Evolutionary conservation across 2,888 invertebrate genomes (phyloP).

Genomic region (Cryptocephalus moraei): DNA sequence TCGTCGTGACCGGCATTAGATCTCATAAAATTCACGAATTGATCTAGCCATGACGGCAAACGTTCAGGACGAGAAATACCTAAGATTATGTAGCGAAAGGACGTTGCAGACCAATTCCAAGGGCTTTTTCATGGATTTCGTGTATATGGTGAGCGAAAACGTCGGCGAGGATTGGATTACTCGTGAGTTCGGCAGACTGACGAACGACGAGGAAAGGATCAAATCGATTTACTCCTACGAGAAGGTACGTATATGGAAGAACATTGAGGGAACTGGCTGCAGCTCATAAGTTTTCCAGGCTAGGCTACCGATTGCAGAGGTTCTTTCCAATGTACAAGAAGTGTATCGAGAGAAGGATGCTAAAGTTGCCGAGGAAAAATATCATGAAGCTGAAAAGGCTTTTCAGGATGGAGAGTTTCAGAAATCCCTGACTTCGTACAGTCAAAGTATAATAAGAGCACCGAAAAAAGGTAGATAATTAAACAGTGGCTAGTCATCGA

Average conservation of each 20-base stretch:
- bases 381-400: slow-evolving; percentile 51
- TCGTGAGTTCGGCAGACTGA: slow-evolving; percentile 47
- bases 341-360: slow-evolving; percentile 58
- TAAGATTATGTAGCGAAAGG: slow-evolving; percentile 58
- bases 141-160: slow-evolving; percentile 45
- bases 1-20: no score
- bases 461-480: slow-evolving; percentile 50
- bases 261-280: neutral
- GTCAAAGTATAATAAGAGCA: slow-evolving; percentile 65
- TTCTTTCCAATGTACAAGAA: slow-evolving; percentile 53
- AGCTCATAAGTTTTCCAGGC: slow-evolving; percentile 8
- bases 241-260: slow-evolving; percentile 33
- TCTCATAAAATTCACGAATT: no score
- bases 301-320: slow-evolving; percentile 9
- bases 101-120: slow-evolving; percentile 65
- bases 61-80: slow-evolving; percentile 34
- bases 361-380: slow-evolving; percentile 47
- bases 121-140: slow-evolving; percentile 65
- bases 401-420: slow-evolving; percentile 44
- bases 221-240: slow-evolving; percentile 43
- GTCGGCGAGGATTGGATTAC: slow-evolving; percentile 51
- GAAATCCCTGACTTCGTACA: slow-evolving; percentile 53
- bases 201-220: slow-evolving; percentile 50
- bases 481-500: no score
- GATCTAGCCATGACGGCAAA: slow-evolving; percentile 4